Evolutionary conservation across 2,113 vertebrate genomes (phyloP), one percentile per base, ranked within the genome.

Genomic region (Macroglossus sobrinus): DNA sequence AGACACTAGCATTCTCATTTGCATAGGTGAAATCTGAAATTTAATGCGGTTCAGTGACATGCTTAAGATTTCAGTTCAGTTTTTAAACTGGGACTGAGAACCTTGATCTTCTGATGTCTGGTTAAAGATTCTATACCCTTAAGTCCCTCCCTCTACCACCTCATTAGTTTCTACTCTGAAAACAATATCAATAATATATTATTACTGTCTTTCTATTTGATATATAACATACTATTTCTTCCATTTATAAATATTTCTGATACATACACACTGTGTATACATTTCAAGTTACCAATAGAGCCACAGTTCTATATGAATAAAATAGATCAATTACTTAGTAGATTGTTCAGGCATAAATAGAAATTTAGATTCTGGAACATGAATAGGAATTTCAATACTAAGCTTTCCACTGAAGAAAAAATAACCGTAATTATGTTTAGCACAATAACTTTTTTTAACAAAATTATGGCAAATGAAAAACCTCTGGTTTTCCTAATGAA

Each of bases 281-380:
- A 84, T 84, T 88, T 69, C 59, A 66, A 92, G 57, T 88, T 93
- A 90, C 30, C 64, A 75, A 30, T 43, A 84, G 14, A 87, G 26
- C 72, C 5, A 45, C 38, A 84, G 22, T 55, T 95, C 93, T 21
- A 72, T 69, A 84, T 75, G 53, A 87, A 64, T 75, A 50, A 92
- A 94, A 93, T 38, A 76, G 16, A 57, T 47, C 78, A 90, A 95
- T 97, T 93, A 81, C 61, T 87, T 89, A 84, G 68, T 69, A 71
- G 45, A 87, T 63, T 94, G 6, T 96, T 94, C 43, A 97, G 43
- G 76, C 18, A 75, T 81, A 95, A 93, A 97, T 22, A 94, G 66
- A 95, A 93, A 94, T 96, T 97, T 92, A 89, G 74, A 81, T 57
- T 72, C 75, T 89, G 78, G 45, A 96, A 96, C 45, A 76, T 87